A percentile compares a stretch with the other conserved stretches of the same genome.
phyloP scores from a whole-genome alignment of 2,888 invertebrate genomes.

The Eristalis tenax region DNA sequence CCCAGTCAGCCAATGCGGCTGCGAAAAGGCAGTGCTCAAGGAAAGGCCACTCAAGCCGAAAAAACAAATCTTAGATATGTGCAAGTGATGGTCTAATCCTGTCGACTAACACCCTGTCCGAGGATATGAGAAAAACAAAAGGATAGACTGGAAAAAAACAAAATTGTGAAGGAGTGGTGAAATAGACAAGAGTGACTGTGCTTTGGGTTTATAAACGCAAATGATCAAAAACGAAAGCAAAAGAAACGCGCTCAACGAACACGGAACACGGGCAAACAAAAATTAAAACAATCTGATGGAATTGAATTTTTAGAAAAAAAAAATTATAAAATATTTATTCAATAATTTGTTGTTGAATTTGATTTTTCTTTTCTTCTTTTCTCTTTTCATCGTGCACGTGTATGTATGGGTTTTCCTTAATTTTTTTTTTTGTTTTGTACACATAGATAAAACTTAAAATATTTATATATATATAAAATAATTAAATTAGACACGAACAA shows the following conservation, averaged over 20 bases:
- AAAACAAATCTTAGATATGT: too few species aligned
- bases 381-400: background rate
- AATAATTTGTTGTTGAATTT: constrained; percentile 10
- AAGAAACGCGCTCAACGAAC: background rate
- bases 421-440: constrained; percentile 27
- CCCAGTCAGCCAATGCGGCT: too few species aligned
- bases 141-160: too few species aligned
- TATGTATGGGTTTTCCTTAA: background rate
- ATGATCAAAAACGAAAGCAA: background rate
- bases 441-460: constrained; percentile 18
- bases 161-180: too few species aligned
- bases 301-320: constrained; percentile 14
- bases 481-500: constrained; percentile 19
- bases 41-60: too few species aligned
- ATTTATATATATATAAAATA: background rate
- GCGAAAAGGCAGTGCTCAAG: too few species aligned
- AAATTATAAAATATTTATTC: constrained; percentile 63
- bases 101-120: too few species aligned
- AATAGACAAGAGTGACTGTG: too few species aligned
- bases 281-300: constrained; percentile 5
- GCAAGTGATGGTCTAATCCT: too few species aligned
- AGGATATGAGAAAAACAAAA: too few species aligned
- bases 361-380: background rate
- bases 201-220: too few species aligned
- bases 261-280: background rate